Conservation (phyloP, 1,140 invertebrate genomes). For the Belonocnema kinseyi region DNA sequence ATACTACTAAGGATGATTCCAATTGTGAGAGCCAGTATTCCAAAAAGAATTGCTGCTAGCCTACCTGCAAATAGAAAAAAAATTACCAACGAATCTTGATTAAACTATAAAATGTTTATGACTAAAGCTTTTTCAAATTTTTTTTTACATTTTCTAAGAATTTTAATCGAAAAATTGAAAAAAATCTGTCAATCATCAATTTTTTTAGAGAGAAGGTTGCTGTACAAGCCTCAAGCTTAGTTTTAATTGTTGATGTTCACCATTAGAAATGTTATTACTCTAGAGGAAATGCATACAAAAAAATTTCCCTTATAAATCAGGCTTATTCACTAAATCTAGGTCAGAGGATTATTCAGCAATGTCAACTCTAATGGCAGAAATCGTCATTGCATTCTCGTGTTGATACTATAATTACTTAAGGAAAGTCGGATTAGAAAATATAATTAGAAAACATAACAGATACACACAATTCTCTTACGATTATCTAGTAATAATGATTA, state of each 20-base stretch:
- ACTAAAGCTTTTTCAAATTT: no score
- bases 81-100: no score
- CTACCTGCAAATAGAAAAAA: conserved; percentile 80
- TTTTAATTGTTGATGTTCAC: no score
- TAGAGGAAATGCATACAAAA: not conserved
- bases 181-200: no score
- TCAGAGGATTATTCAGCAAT: not conserved
- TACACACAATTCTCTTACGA: conserved; percentile 24
- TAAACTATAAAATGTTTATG: no score
- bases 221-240: no score
- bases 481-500: conserved; percentile 48
- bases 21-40: conserved; percentile 84
- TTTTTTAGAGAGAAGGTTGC: no score
- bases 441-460: conserved; percentile 38
- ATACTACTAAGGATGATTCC: conserved; percentile 88
- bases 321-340: not conserved
- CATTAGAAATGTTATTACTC: not conserved
- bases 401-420: conserved; percentile 25
- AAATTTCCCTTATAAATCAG: not conserved
- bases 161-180: no score
- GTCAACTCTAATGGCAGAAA: not conserved
- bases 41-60: conserved; percentile 85
- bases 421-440: conserved; percentile 43
- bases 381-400: not conserved
- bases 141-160: no score